Percentiles rank a stretch among this genome's conserved stretches.
These are phyloP conservation scores for Galleria mellonella DNA, from an alignment of 1,140 invertebrate species.

Conservation along the genomic window DNA sequence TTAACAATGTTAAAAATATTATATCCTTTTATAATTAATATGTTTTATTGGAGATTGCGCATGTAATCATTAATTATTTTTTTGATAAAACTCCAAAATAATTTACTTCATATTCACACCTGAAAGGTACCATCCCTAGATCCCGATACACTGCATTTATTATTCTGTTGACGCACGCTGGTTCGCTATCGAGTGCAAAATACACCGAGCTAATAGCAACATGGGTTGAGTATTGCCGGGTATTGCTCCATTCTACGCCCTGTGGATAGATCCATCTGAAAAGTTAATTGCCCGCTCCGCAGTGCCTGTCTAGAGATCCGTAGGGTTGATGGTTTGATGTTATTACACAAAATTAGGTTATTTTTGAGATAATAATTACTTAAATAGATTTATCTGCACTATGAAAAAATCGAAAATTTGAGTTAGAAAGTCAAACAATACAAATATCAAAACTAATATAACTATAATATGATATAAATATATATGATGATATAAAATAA, in stretches of 20 bases:
- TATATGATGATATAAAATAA: too few species aligned
- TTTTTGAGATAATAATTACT: too few species aligned
- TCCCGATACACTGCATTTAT: constrained; percentile 6
- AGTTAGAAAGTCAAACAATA: neutral
- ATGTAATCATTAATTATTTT: too few species aligned
- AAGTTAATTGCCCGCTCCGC: constrained; percentile 26
- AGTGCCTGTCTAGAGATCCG: constrained; percentile 11
- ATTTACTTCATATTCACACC: too few species aligned
- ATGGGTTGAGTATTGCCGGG: constrained; percentile 11
- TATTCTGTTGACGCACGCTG: constrained; percentile 16
- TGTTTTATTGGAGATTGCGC: too few species aligned
- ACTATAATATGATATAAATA: too few species aligned
- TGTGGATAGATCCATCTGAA: constrained; percentile 24
- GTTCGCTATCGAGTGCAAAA: constrained; percentile 11
- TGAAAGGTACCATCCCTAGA: too few species aligned
- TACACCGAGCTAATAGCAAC: constrained; percentile 12
- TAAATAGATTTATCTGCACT: too few species aligned
- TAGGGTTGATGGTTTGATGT: neutral
- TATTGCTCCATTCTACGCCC: constrained; percentile 24
- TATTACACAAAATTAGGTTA: neutral
- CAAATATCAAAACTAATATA: neutral
- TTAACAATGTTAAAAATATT: too few species aligned
- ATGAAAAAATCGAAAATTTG: neutral
- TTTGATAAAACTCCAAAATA: too few species aligned
- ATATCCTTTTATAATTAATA: too few species aligned